Conservation (phyloP, 2,113 vertebrate species). For the Phodopus roborovskii region DNA sequence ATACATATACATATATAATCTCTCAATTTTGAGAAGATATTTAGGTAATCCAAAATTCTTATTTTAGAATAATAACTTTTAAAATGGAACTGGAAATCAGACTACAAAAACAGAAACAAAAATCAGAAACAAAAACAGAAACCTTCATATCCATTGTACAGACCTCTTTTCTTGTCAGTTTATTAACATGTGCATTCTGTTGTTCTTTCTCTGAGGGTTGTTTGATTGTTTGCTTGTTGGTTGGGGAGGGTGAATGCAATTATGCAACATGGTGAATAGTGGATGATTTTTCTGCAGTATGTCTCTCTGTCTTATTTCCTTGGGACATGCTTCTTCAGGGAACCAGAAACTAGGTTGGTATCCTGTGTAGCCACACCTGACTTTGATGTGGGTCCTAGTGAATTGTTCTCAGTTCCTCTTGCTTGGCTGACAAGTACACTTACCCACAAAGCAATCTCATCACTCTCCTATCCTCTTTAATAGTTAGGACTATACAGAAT, state of each 20-base stretch:
- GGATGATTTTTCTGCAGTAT: no score
- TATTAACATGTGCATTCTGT: not conserved
- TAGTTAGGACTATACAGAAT: not conserved
- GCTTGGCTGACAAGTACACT: no score
- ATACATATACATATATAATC: not conserved
- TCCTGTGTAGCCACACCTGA: not conserved
- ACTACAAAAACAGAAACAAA: not conserved
- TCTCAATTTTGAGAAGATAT: not conserved
- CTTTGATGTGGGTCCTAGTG: no score
- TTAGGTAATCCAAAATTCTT: not conserved
- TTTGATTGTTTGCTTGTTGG: not conserved
- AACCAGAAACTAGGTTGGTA: not conserved
- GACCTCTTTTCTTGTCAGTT: not conserved
- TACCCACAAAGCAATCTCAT: not conserved
- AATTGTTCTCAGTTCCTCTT: not conserved
- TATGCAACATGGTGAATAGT: no score
- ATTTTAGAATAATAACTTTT: not conserved
- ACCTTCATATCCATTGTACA: not conserved
- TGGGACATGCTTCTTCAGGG: not conserved
- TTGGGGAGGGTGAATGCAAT: no score
- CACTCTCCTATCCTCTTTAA: fast-evolving
- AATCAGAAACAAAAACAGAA: not conserved
- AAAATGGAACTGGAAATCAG: not conserved
- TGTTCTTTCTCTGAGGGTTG: not conserved
- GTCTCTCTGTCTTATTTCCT: no score